Base-by-base conservation (phyloP, 2,888 invertebrate species). In the Luperina nickerlii region DNA sequence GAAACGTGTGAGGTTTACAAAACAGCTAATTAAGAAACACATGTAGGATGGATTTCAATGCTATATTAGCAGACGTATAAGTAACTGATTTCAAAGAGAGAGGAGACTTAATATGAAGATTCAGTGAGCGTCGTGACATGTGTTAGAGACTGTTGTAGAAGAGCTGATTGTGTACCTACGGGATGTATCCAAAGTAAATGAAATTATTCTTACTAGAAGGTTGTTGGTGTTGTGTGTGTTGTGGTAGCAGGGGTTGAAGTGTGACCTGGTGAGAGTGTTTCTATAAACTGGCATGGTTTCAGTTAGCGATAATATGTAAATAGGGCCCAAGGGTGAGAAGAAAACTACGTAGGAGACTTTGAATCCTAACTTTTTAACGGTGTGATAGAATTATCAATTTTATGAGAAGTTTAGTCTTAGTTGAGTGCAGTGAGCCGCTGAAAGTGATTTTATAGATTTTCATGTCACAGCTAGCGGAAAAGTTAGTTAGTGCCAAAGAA, bases 391-490 rank as follows among this genome's bases (percentile, higher is more conserved):
- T n/a, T 54, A 48, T 8, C 7, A 11, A 18, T 11, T 18, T 32
- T 20, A 6, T 27, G 8, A 11, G 3, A 7, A 74, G 11, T 51
- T 51, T 63, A 11, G 51, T 67, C 45, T 45, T 32, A 77, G 42
- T 57, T 66, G 27, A 78, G 38, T 78, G 48, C 54, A 77, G 65
- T 77, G 77, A 66, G n/a, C n/a, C 45, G 13, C 27, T 63, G 20
- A 38, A 20, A 32, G 45, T 62, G 48, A 38, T 62, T 73, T 13
- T 60, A 45, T 20, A 24, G 27, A 48, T 2, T 48, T 48, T 66
- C 5, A 38, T 51, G 7, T n/a, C 32, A 42, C 7, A 3, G 42
- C 13, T 8, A 70, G 24, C 15, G 24, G 5, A 24, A 38, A 54
- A 60, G 20, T 13, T 18, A 15, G 32, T 32, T 18, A 15, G 32